A percentile compares a stretch with the other conserved stretches of the same genome.
Conservation (phyloP, 2,113 vertebrate genomes). For the Myrmecophaga tridactyla region DNA sequence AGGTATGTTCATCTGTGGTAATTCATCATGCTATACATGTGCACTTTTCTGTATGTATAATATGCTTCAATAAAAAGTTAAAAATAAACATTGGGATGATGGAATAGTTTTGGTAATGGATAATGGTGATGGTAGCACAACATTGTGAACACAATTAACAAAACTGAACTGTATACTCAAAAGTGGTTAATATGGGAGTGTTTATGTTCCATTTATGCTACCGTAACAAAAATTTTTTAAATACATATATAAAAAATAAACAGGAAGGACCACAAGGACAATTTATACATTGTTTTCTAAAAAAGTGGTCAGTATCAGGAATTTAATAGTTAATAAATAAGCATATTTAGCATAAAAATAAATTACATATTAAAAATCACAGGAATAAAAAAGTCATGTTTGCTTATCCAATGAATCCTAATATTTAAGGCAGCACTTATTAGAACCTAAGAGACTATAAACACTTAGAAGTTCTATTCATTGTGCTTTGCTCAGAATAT, state of each 20-base stretch:
- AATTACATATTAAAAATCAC: background rate
- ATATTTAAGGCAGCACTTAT: background rate
- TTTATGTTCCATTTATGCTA: too few species aligned
- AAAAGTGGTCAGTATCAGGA: background rate
- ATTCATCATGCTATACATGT: background rate
- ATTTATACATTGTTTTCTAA: background rate
- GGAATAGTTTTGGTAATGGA: too few species aligned
- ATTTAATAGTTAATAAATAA: background rate
- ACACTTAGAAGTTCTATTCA: background rate
- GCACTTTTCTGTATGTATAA: background rate
- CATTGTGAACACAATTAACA: too few species aligned
- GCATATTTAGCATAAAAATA: background rate
- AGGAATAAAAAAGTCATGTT: conserved; percentile 17
- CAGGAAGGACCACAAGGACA: background rate
- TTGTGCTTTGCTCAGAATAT: conserved; percentile 29
- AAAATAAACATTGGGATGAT: background rate
- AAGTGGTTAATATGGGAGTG: too few species aligned
- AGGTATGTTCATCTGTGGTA: background rate
- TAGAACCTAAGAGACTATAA: background rate
- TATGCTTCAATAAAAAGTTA: background rate
- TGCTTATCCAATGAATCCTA: background rate
- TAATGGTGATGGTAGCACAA: too few species aligned
- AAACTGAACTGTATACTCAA: too few species aligned
- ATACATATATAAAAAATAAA: background rate
- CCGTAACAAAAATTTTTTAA: background rate